Base-by-base conservation (phyloP, 2,113 vertebrate species). In the Paratilapia polleni region DNA sequence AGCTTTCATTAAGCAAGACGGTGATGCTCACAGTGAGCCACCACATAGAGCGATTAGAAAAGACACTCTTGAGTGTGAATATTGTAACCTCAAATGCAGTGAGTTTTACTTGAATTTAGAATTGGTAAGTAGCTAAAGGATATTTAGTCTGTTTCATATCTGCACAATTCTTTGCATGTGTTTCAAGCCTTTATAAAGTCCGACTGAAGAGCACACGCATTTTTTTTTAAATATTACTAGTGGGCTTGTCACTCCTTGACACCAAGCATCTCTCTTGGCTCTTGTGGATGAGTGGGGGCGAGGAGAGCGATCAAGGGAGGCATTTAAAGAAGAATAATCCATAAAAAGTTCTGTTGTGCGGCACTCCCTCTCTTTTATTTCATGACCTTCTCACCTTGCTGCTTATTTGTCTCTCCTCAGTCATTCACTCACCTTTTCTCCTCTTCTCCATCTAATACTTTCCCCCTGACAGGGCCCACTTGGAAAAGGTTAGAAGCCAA, bases 271-370 rank as follows among this genome's bases (percentile, higher is more conserved):
- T 64, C 56, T 75, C 58, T 41, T 59, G 15, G 15, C 70, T 66
- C 47, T 43, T 64, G 68, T 82, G 58, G 20, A 41, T 26, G 54
- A 70, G 77, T 52, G 43, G 1, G 4, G 20, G 49, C 5, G 20
- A 63, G 80, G 56, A 76, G 64, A 62, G 73, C 2, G 15, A 61
- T 80, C n/a, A 26, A 89, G 31, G 17, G 58, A 81, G 43, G 57
- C 78, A 68, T 86, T 63, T 77, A 31, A 62, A 79, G 78, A 87
- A 87, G 74, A 90, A 90, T 88, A 90, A 89, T 88, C 89, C 66
- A 90, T 90, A 80, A 89, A 91, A 81, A 82, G 57, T 73, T 82
- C 85, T 60, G 43, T 81, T 80, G 83, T 62, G 68, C 76, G 82
- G 52, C 58, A 56, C 49, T 52, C 80, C 52, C 31, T 68, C 70